Base-by-base conservation (phyloP, 2,113 vertebrate species). In the Gasterosteus aculeatus region DNA sequence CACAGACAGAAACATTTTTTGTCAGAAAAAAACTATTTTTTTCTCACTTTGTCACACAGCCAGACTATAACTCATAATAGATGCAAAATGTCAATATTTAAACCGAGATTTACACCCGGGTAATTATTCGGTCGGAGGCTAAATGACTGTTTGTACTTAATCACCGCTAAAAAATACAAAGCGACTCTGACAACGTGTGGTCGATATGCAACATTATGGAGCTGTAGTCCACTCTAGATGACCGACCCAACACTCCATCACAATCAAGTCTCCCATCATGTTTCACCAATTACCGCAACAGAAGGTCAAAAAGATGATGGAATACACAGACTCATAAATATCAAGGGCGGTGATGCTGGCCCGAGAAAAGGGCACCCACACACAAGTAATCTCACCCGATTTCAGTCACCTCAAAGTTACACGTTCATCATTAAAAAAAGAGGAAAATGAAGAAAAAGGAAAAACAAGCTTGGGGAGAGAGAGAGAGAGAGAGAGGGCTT, bases 131-230 rank as follows among this genome's bases (percentile, higher is more conserved):
- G 44, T 39, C 38, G 61, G 3, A 33, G 22, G 53, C 53, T 81
- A 87, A 90, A 87, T 76, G 68, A 75, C 61, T 71, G 39, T 51
- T 74, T 69, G 81, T 91, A 81, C 77, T 78, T 83, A 84, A 91
- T 90, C 83, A 81, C 74, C 85, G 69, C 68, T 53, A 65, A 84
- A 87, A 65, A 53, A 62, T 76, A 61, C 69, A 38, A 44, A 78
- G 72, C n/a, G 16, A 65, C 64, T 85, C 60, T 70, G 72, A 85
- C 79, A 80, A 87, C 69, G 49, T 58, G 78, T 70, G 79, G 80
- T 26, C 42, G 81, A 90, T 82, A 67, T 84, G 85, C 69, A 77
- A 88, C 85, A 89, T 90, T 83, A 89, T 89, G 84, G 88, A 82
- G 75, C 70, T 65, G 67, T 5, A 22, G 76, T 64, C 75, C 41